phyloP scores from a whole-genome alignment of 2,888 invertebrate species.

The Bellardia bayeri region DNA sequence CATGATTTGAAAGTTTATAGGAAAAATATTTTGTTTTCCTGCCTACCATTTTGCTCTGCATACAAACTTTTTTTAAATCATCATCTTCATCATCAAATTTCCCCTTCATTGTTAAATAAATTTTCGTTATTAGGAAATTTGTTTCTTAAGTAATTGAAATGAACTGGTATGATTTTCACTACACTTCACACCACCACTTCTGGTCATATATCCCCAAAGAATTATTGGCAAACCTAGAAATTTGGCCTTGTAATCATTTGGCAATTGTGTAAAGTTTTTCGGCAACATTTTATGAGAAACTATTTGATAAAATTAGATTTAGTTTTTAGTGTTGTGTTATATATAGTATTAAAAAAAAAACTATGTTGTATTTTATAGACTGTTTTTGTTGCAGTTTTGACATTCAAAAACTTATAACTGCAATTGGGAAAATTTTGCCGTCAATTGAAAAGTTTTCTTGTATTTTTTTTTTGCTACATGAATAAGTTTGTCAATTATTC shows the following conservation, averaged over 20 bases:
- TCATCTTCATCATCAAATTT: not conserved
- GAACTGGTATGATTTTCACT: constrained; percentile 14
- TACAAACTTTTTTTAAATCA: no score
- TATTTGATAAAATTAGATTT: constrained; percentile 7
- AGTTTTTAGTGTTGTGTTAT: not conserved
- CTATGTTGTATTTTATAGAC: not conserved
- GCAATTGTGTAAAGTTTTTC: constrained; percentile 38
- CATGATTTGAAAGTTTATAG: constrained; percentile 12
- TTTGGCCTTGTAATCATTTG: constrained; percentile 43
- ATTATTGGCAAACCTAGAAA: constrained; percentile 26
- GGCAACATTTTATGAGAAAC: not conserved
- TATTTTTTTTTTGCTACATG: not conserved
- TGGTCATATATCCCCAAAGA: not conserved
- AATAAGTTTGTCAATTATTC: constrained; percentile 41
- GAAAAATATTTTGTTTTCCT: no score
- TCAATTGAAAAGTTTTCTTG: constrained; percentile 37
- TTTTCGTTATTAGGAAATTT: constrained; percentile 48
- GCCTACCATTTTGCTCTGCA: no score
- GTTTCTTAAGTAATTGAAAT: constrained; percentile 24
- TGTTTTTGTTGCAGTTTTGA: not conserved
- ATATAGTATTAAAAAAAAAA: not conserved
- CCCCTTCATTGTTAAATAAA: constrained; percentile 20
- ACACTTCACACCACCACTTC: not conserved
- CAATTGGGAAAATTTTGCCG: not conserved
- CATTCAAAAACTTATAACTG: constrained; percentile 4